Percentiles rank a stretch among this genome's conserved stretches.
Conservation (phyloP, 2,113 vertebrate genomes). For the Maccullochella peelii region DNA sequence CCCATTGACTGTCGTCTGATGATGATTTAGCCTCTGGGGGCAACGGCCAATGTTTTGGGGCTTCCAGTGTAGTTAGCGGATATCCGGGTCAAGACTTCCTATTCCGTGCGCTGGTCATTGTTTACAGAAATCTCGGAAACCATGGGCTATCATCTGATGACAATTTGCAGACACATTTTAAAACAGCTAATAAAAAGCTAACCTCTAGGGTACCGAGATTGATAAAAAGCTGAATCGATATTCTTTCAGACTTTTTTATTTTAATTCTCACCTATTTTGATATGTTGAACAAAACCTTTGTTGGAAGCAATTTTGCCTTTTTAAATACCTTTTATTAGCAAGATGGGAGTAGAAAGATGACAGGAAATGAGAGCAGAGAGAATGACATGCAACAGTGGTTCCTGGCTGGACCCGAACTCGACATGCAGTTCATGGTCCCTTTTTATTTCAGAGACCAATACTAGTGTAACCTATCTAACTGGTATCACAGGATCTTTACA, state of each 20-base stretch:
- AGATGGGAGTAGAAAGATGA: background rate
- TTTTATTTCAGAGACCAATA: background rate
- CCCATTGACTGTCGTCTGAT: too few species aligned
- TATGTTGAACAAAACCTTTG: background rate
- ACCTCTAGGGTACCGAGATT: too few species aligned
- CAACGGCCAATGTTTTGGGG: too few species aligned
- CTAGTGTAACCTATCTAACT: too few species aligned
- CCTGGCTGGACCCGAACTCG: background rate
- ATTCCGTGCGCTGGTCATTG: too few species aligned
- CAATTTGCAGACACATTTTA: too few species aligned
- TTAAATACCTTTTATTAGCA: background rate
- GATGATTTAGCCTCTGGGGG: too few species aligned
- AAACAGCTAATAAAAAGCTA: too few species aligned
- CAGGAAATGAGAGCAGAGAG: background rate
- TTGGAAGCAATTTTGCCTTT: background rate
- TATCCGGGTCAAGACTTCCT: too few species aligned
- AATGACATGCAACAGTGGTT: background rate
- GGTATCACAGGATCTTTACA: background rate
- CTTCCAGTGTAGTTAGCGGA: too few species aligned
- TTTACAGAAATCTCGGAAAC: too few species aligned
- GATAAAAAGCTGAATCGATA: background rate
- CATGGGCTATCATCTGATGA: too few species aligned
- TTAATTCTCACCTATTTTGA: background rate
- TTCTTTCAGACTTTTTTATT: background rate
- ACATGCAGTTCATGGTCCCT: background rate